Evolutionary conservation across 2,888 invertebrate species (phyloP).

Genomic region (Drosophila nr. fundita): DNA sequence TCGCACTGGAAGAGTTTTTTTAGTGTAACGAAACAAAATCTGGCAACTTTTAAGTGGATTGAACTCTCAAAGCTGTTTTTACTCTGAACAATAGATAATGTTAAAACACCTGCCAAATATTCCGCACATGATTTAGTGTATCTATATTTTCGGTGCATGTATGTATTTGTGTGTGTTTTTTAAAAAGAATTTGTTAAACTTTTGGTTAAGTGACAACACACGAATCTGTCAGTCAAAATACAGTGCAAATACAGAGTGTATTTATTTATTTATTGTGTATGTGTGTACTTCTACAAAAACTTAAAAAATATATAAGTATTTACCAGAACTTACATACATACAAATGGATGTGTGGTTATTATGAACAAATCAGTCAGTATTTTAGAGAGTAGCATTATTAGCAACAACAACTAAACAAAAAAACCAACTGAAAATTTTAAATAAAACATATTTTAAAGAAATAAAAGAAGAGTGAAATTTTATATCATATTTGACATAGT

Average conservation of each 20-base stretch:
- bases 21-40: conserved; percentile 2
- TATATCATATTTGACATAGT: conserved; percentile 47
- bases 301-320: conserved; percentile 18
- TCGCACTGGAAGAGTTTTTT: not conserved
- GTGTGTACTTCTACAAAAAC: conserved; percentile 3
- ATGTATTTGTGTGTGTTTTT: conserved; percentile 10
- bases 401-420: conserved; percentile 12
- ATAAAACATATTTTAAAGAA: conserved; percentile 13
- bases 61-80: conserved; percentile 19
- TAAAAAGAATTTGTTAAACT: conserved; percentile 23
- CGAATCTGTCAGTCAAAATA: conserved; percentile 30
- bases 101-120: conserved; percentile 36
- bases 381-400: not conserved
- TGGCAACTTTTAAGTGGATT: conserved; percentile 19
- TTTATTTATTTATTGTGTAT: not conserved
- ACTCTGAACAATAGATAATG: not conserved
- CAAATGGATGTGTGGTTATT: conserved; percentile 11
- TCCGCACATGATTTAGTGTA: not conserved
- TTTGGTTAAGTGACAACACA: conserved; percentile 36
- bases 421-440: conserved; percentile 17
- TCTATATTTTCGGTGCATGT: not conserved
- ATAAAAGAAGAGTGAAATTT: not conserved
- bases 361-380: conserved; percentile 21
- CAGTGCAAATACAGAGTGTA: conserved; percentile 29
- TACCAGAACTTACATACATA: conserved; percentile 14